Conservation (phyloP, 2,888 invertebrate species). For the Poecilus cupreus region DNA sequence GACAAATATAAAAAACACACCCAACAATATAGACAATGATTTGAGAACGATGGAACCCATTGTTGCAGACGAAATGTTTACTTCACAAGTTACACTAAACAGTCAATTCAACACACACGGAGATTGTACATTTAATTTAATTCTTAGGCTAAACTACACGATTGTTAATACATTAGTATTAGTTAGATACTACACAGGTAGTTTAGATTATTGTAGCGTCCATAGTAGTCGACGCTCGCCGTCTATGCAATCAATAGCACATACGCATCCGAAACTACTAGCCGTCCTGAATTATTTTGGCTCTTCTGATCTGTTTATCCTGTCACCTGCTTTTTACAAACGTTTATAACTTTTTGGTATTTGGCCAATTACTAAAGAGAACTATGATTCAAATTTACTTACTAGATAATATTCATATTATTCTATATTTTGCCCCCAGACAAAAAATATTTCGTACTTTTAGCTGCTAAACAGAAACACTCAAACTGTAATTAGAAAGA, state of each 20-base stretch:
- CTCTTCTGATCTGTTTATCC: conserved; percentile 47
- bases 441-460: neutral
- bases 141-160: conserved; percentile 38
- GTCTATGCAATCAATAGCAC: conserved; percentile 57
- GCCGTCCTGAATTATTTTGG: conserved; percentile 43
- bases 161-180: conserved; percentile 42
- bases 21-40: conserved; percentile 92
- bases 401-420: conserved; percentile 25
- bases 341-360: conserved; percentile 43
- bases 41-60: conserved; percentile 89
- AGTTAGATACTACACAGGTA: conserved; percentile 51
- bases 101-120: conserved; percentile 34
- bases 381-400: conserved; percentile 13
- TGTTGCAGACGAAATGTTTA: conserved; percentile 37
- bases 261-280: conserved; percentile 49
- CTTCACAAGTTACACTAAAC: conserved; percentile 35
- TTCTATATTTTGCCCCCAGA: neutral
- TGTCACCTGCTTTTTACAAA: conserved; percentile 45
- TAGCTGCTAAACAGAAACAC: neutral
- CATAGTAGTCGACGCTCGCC: conserved; percentile 56
- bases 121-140: conserved; percentile 46
- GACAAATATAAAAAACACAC: conserved; percentile 96
- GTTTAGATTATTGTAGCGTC: conserved; percentile 58
- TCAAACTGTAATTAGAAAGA: neutral
- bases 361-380: conserved; percentile 40